These are phyloP conservation scores for Muscicapa comitata DNA, from an alignment of 2,797 vertebrate species.

Conservation along the genomic window DNA sequence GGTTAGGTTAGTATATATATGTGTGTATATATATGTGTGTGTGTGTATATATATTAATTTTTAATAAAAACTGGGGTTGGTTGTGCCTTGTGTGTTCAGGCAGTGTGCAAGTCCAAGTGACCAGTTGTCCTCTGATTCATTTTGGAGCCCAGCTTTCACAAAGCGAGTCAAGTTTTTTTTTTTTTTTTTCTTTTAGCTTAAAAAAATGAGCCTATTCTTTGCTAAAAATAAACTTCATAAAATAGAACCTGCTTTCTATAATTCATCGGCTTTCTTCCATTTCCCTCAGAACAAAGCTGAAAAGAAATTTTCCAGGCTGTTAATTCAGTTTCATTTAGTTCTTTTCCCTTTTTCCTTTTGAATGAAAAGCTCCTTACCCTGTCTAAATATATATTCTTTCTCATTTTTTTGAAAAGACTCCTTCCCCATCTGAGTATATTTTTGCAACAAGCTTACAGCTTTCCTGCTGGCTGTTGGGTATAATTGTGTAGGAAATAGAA, in stretches of 20 bases:
- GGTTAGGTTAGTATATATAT: not conserved
- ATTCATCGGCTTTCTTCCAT: constrained; percentile 15
- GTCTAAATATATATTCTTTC: not conserved
- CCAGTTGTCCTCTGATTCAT: not conserved
- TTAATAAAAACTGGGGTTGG: rapidly evolving
- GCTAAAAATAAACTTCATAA: constrained; percentile 45
- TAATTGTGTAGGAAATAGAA: not conserved
- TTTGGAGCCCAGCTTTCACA: not conserved
- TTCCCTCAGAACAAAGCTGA: not conserved
- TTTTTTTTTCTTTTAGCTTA: not conserved
- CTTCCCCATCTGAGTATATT: not conserved
- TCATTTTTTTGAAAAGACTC: not conserved
- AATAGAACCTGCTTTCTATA: constrained; percentile 47
- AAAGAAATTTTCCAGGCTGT: constrained; percentile 27
- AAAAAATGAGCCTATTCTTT: constrained; percentile 10
- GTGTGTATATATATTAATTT: too few species aligned
- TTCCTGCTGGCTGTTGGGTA: not conserved
- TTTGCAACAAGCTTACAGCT: not conserved
- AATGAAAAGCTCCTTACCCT: not conserved
- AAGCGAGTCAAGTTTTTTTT: not conserved
- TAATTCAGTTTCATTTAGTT: constrained; percentile 23
- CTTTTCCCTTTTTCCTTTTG: not conserved
- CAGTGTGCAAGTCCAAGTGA: rapidly evolving
- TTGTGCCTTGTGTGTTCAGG: not conserved
- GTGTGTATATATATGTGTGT: too few species aligned